A percentile compares a stretch with the other conserved stretches of the same genome.
Evolutionary conservation across 2,113 vertebrate genomes (phyloP).

Genomic region (Eretmochelys imbricata): DNA sequence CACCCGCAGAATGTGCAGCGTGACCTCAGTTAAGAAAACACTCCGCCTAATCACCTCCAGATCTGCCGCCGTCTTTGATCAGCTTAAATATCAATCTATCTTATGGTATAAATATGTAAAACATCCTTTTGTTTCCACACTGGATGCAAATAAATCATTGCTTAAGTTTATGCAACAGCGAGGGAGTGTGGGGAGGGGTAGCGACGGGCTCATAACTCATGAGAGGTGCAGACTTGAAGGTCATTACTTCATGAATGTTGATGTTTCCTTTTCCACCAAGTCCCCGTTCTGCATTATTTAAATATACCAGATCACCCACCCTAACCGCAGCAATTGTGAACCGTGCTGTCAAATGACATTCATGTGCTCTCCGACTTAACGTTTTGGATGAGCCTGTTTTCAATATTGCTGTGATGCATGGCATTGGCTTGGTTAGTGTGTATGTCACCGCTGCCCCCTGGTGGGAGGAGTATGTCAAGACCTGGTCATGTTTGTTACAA

Average conservation of each 20-base stretch:
- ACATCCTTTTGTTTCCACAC: constrained; percentile 71
- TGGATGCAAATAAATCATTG: constrained; percentile 76
- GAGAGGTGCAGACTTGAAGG: not conserved
- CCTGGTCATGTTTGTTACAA: not conserved
- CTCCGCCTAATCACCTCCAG: constrained; percentile 77
- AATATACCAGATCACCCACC: rapidly evolving
- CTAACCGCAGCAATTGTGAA: rapidly evolving
- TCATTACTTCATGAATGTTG: not conserved
- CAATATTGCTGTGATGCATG: rapidly evolving
- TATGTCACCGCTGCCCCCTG: not conserved
- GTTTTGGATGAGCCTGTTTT: not conserved
- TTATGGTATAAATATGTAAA: constrained; percentile 79
- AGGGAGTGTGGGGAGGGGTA: not conserved
- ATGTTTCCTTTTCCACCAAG: not conserved
- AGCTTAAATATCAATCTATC: constrained; percentile 60
- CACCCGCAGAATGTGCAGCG: constrained; percentile 45
- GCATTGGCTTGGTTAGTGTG: rapidly evolving
- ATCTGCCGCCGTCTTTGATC: constrained; percentile 77
- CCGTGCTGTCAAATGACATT: not conserved
- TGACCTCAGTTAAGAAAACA: constrained; percentile 77
- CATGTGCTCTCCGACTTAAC: not conserved
- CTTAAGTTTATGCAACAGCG: constrained; percentile 22
- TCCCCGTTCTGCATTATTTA: not conserved
- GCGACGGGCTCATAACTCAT: not conserved
- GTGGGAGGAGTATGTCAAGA: not conserved